phyloP scores from a whole-genome alignment of 2,888 invertebrate species.

The Molorchus minor region DNA sequence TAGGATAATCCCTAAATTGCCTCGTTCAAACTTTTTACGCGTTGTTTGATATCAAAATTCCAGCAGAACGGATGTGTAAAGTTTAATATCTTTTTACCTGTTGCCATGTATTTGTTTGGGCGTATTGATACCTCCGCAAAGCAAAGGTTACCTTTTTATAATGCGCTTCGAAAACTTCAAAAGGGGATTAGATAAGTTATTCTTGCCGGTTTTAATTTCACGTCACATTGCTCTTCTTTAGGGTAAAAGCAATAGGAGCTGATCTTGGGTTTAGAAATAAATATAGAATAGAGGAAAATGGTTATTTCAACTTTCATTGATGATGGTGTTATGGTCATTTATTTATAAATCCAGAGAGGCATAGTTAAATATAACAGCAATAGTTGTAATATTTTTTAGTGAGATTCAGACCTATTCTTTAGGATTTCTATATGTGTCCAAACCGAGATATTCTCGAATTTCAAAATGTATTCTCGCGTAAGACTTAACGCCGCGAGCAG shows the following conservation, averaged over 20 bases:
- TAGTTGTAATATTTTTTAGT: too few relatives aligned
- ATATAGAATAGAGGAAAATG: too few relatives aligned
- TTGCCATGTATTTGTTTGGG: constrained; percentile 21
- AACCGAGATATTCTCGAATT: too few relatives aligned
- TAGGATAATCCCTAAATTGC: constrained; percentile 36
- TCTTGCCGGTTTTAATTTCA: constrained; percentile 55
- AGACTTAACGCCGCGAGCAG: too few relatives aligned
- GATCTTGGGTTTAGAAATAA: constrained; percentile 27
- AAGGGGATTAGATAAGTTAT: constrained; percentile 54
- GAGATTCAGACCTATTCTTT: too few relatives aligned
- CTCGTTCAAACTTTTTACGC: constrained; percentile 41
- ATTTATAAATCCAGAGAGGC: too few relatives aligned
- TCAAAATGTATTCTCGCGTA: too few relatives aligned
- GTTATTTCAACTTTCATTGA: too few relatives aligned
- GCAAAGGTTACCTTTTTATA: constrained; percentile 46
- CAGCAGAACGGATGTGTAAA: constrained; percentile 22
- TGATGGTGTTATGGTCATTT: too few relatives aligned
- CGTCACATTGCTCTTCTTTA: constrained; percentile 46
- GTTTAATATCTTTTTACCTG: constrained; percentile 27
- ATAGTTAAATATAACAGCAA: too few relatives aligned
- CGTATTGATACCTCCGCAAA: constrained; percentile 30
- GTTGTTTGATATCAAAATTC: constrained; percentile 42
- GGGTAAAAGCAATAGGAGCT: constrained; percentile 4
- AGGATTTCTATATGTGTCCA: too few relatives aligned
- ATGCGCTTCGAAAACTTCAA: constrained; percentile 49